These are phyloP conservation scores for Atta cephalotes DNA, from an alignment of 1,140 invertebrate species.

Conservation along the genomic window DNA sequence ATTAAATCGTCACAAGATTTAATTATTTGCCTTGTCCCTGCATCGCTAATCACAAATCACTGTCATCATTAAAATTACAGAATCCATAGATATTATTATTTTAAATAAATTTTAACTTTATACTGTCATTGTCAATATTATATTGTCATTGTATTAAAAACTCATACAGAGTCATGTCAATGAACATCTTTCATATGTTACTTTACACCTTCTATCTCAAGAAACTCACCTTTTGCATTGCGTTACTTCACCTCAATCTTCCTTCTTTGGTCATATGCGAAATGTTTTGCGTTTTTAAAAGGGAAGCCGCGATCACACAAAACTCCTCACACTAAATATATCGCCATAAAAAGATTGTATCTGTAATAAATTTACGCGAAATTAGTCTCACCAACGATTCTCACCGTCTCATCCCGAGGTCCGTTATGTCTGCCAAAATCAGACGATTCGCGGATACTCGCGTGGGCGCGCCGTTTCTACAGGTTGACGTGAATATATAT, in stretches of 20 bases:
- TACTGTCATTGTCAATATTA: too few species aligned
- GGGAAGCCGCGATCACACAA: not conserved
- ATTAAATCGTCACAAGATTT: not conserved
- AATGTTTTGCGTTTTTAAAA: not conserved
- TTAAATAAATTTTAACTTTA: not conserved
- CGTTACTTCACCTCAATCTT: conserved; percentile 25
- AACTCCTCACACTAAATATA: conserved; percentile 14
- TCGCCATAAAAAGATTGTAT: conserved; percentile 42
- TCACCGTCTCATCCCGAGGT: conserved; percentile 32
- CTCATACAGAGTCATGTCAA: not conserved
- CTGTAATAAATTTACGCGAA: conserved; percentile 49
- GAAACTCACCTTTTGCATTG: not conserved
- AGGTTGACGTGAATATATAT: conserved; percentile 10
- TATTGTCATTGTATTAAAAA: too few species aligned
- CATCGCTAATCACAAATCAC: not conserved
- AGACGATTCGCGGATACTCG: conserved; percentile 45
- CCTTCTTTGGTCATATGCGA: not conserved
- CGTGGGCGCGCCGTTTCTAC: conserved; percentile 46
- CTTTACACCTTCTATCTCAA: conserved; percentile 15
- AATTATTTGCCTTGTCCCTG: conserved; percentile 20
- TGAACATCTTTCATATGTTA: conserved; percentile 35
- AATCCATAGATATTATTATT: not conserved
- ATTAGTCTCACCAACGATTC: conserved; percentile 43
- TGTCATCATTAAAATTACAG: not conserved
- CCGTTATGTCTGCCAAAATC: conserved; percentile 72